Base-by-base conservation (phyloP, 2,113 vertebrate species). In the Semicossyphus pulcher region DNA sequence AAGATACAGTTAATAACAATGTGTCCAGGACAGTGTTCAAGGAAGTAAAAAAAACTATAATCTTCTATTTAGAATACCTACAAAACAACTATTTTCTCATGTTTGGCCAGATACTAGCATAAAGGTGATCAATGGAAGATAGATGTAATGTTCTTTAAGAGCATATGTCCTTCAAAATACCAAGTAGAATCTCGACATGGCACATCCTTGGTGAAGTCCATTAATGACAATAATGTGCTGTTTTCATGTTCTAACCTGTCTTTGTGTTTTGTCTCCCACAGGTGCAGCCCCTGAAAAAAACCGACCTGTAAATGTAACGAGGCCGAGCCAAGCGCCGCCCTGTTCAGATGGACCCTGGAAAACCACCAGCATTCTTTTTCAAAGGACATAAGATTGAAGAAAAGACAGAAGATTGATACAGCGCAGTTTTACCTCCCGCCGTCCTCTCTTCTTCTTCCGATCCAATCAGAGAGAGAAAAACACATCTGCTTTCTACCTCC, bases 401-500 rank as follows among this genome's bases (percentile, higher is more conserved):
- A 12, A 16, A 9, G 1, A 36, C 14, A 52, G 4, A 29, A 54
- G 73, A 62, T 5, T 79, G 51, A 79, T 16, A 42, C 41, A 66
- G 23, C 60, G 49, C 78, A 42, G 60, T 29, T 75, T 57, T 45
- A 80, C 69, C 80, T 82, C 76, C 60, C 10, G 1, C 42, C n/a
- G 6, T 34, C 63, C 51, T 26, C 58, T 66, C 61, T 53, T 68
- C 49, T 20, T 8, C 21, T 37, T 61, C 51, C 25, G 42, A 47
- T 47, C 49, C 59, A 58, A 10, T 57, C 63, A 53, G 58, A 80
- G 52, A 32, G 16, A 18, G 18, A 39, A 23, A 26, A 65, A 39
- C 70, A 74, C 61, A 4, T 56, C 72, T 64, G 67, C 82, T 39
- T 41, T 80, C 76, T 83, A 87, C 86, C 87, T 90, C 83, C 63